Evolutionary conservation across 2,888 invertebrate genomes (phyloP).

Genomic region (Latrodectus hesperus): DNA sequence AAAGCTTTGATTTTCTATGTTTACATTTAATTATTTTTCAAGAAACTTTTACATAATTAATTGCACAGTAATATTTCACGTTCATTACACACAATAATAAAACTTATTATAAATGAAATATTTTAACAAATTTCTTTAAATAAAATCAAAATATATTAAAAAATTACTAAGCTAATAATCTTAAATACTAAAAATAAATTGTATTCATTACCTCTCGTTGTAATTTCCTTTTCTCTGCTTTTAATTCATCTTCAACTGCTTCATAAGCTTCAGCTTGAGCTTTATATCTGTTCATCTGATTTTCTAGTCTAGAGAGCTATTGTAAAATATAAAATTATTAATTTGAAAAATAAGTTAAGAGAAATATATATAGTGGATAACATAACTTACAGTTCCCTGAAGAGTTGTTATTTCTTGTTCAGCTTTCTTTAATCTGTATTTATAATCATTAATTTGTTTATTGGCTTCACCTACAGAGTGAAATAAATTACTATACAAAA

Average conservation of each 20-base stretch:
- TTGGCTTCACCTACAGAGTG: slow-evolving; percentile 88
- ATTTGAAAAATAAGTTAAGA: not conserved
- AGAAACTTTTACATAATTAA: too few species aligned
- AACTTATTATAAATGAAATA: too few species aligned
- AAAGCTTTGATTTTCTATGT: too few species aligned
- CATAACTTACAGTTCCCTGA: slow-evolving; percentile 85
- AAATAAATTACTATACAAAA: not conserved
- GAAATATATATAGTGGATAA: not conserved
- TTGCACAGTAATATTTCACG: too few species aligned
- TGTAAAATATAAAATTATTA: not conserved
- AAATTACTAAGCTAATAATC: too few species aligned
- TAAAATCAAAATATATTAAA: too few species aligned
- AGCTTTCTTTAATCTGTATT: slow-evolving; percentile 95
- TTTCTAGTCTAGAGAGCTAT: slow-evolving; percentile 91
- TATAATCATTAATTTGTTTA: slow-evolving; percentile 92
- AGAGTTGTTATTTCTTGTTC: slow-evolving; percentile 98
- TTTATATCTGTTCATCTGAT: slow-evolving; percentile 94
- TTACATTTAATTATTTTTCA: too few species aligned
- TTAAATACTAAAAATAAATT: too few species aligned
- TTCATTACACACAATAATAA: too few species aligned
- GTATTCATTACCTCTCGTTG: slow-evolving; percentile 88
- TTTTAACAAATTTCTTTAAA: too few species aligned
- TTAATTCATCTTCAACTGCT: slow-evolving; percentile 94
- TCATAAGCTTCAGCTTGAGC: slow-evolving; percentile 94
- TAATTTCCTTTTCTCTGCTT: slow-evolving; percentile 92